Percentiles rank a stretch among this genome's conserved stretches.
Conservation (phyloP, 2,113 vertebrate species). For the Rhipidura dahli region DNA sequence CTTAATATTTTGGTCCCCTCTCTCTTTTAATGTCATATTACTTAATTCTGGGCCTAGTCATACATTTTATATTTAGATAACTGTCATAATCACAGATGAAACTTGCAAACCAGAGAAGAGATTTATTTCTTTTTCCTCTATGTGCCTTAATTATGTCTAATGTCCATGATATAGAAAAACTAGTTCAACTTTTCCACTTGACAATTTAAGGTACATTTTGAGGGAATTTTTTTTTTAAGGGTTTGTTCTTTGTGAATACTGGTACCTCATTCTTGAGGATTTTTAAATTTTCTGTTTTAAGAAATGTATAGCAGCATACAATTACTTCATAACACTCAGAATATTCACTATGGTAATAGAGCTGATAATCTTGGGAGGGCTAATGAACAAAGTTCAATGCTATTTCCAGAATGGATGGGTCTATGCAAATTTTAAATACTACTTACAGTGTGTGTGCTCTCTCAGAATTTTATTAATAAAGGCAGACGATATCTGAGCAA, state of each 20-base stretch:
- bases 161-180: neutral
- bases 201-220: neutral
- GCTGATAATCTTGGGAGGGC: neutral
- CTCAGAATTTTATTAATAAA: neutral
- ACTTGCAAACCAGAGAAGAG: neutral
- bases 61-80: neutral
- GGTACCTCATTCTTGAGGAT: neutral
- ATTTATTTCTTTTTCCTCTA: neutral
- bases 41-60: neutral
- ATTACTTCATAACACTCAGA: neutral
- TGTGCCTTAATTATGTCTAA: neutral
- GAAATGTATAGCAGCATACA: neutral
- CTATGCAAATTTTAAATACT: neutral
- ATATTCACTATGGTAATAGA: neutral
- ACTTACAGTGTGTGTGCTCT: rapidly evolving
- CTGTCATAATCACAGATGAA: neutral
- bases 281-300: neutral
- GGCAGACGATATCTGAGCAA: neutral
- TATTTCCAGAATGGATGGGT: neutral
- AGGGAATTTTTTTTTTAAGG: neutral
- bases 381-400: neutral
- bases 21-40: neutral
- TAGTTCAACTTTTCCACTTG: neutral
- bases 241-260: neutral
- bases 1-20: neutral